Evolutionary conservation across 2,113 vertebrate genomes (phyloP), one percentile per base, ranked within the genome.

Genomic region (Cromileptes altivelis): DNA sequence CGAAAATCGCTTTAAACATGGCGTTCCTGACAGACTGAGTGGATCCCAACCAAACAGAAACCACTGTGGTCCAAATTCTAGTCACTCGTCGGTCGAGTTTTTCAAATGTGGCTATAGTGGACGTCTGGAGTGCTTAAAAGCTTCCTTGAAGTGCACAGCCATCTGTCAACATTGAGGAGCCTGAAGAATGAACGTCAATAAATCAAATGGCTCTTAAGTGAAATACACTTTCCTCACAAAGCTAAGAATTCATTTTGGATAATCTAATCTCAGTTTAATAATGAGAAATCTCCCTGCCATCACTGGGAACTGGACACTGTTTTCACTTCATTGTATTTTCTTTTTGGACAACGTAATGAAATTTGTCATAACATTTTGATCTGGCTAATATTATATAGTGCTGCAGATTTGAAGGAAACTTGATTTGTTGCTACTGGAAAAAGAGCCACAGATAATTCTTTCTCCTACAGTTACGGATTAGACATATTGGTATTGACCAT

Each of bases 111-210:
- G 55, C 55, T 33, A 19, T 42, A 65, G 82, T 72, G 57, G 30
- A 67, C 27, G 7, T 80, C 64, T 73, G 50, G 30, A 62, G 73
- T 57, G 70, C 75, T 74, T 80, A 53, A 92, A 82, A 74, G 81
- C 63, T 42, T 80, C 65, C 19, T 25, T 25, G 23, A 77, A 73
- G 69, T 70, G 56, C 62, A n/a, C 4, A 27, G 60, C 58, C 55
- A 58, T 81, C 65, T 70, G 79, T 86, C 70, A 79, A 37, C 63
- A 50, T 17, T 45, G 25, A 57, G 42, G 61, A 74, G 71, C 13
- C 13, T 75, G 55, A 81, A 17, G 49, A 85, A 70, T 50, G 42
- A 61, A 53, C 72, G 70, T 84, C 45, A 74, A 82, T 82, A 67
- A 75, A 64, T 56, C 55, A 76, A 70, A 65, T 14, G 33, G 52